A percentile compares a stretch with the other conserved stretches of the same genome.
Evolutionary conservation across 2,888 invertebrate species (phyloP).

Genomic region (Sarcophaga caerulescens): DNA sequence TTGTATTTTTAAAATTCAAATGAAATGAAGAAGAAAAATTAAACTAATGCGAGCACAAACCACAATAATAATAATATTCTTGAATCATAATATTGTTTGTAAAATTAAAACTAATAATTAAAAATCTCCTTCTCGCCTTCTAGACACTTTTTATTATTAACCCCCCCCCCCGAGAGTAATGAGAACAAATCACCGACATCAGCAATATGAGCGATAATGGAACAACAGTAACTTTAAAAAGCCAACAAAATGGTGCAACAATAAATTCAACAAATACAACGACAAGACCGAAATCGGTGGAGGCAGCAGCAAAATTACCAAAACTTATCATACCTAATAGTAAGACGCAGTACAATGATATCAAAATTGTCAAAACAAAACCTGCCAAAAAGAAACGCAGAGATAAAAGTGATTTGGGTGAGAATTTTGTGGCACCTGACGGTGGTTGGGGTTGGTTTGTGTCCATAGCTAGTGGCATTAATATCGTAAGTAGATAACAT

Average conservation of each 20-base stretch:
- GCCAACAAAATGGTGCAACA: constrained; percentile 6
- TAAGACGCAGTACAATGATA: constrained; percentile 55
- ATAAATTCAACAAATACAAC: background rate
- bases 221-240: constrained; percentile 15
- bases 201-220: constrained; percentile 52
- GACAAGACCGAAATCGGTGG: constrained; percentile 12
- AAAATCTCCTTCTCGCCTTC: background rate
- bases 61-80: background rate
- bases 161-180: constrained; percentile 33
- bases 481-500: constrained; percentile 84
- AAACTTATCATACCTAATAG: constrained; percentile 66
- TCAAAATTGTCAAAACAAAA: constrained; percentile 17
- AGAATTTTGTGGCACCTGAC: constrained; percentile 87
- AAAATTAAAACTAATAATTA: background rate
- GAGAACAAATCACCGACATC: constrained; percentile 23
- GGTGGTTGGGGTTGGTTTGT: constrained; percentile 90
- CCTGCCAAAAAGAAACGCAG: constrained; percentile 74
- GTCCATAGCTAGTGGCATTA: constrained; percentile 86
- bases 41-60: background rate
- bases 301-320: constrained; percentile 33
- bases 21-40: background rate
- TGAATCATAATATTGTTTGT: too few relatives aligned
- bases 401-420: constrained; percentile 80
- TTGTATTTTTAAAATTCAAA: background rate
- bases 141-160: background rate